Percentiles rank a stretch among this genome's conserved stretches.
Evolutionary conservation across 2,888 invertebrate species (phyloP).

Genomic region (Parelbella ahira): DNA sequence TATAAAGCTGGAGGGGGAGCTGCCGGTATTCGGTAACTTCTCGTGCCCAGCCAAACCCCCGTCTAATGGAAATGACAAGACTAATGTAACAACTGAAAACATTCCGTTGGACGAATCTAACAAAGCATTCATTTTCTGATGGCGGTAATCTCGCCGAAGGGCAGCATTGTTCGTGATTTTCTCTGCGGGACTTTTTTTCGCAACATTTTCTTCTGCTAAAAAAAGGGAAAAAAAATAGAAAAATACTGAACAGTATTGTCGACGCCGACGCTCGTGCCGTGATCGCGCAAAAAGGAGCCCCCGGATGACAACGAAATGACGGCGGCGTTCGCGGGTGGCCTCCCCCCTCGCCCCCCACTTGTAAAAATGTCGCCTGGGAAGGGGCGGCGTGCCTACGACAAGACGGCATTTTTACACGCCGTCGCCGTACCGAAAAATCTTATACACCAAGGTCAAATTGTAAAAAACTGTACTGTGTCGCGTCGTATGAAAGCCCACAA

Average conservation of each 20-base stretch:
- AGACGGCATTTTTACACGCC: slow-evolving; percentile 67
- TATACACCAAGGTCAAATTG: slow-evolving; percentile 42
- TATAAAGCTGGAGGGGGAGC: slow-evolving; percentile 41
- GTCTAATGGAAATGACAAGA: slow-evolving; percentile 70
- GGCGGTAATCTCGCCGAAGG: slow-evolving; percentile 79
- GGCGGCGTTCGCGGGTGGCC: slow-evolving; percentile 67
- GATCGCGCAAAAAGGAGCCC: slow-evolving; percentile 71
- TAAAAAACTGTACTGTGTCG: slow-evolving; percentile 13
- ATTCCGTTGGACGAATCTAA: slow-evolving; percentile 66
- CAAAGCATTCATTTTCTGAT: slow-evolving; percentile 79
- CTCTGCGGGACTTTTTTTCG: slow-evolving; percentile 57
- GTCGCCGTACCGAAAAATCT: slow-evolving; percentile 50
- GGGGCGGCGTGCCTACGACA: slow-evolving; percentile 65
- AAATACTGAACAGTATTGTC: slow-evolving; percentile 77
- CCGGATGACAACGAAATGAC: slow-evolving; percentile 79
- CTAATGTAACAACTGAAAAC: slow-evolving; percentile 75
- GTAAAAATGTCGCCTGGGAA: slow-evolving; percentile 77
- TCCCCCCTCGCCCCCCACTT: slow-evolving; percentile 43
- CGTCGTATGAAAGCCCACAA: slow-evolving; percentile 25
- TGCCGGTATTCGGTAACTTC: slow-evolving; percentile 54
- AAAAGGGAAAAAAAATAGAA: slow-evolving; percentile 51
- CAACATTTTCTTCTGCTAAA: slow-evolving; percentile 58
- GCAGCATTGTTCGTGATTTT: slow-evolving; percentile 77
- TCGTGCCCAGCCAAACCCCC: slow-evolving; percentile 50
- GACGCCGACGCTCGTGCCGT: slow-evolving; percentile 69